These are phyloP conservation scores for Darevskia nairensis DNA, from an alignment of 2,797 vertebrate genomes.

Conservation along the genomic window DNA sequence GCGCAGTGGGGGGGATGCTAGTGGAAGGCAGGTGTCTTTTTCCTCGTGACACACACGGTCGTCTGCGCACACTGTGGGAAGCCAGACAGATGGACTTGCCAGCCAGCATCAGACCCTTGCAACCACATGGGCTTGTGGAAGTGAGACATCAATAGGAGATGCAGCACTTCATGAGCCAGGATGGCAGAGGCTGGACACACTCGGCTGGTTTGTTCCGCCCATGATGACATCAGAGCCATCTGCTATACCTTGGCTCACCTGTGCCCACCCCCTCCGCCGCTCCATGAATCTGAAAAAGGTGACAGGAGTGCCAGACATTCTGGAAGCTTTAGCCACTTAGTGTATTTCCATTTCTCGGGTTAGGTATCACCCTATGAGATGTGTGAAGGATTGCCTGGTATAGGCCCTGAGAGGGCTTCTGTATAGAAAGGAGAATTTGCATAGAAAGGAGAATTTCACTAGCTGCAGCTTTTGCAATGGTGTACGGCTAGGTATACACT, in stretches of 20 bases:
- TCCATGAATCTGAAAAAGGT: background rate
- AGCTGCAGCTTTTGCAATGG: background rate
- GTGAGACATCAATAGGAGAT: background rate
- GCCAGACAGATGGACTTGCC: background rate
- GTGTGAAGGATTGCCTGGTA: background rate
- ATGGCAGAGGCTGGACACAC: background rate
- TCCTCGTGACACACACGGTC: no score
- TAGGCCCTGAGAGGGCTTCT: background rate
- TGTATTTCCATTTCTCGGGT: background rate
- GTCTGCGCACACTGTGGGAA: background rate
- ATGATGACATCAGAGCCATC: background rate
- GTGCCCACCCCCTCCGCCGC: no score
- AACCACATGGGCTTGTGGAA: background rate
- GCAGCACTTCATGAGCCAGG: background rate
- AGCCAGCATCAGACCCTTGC: background rate
- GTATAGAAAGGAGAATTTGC: background rate
- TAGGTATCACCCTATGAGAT: background rate
- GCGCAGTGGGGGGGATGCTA: background rate
- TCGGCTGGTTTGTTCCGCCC: background rate
- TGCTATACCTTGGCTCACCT: background rate
- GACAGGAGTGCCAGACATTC: background rate
- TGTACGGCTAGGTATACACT: no score
- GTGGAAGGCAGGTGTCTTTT: background rate
- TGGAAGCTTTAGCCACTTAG: background rate
- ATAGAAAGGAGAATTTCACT: background rate